phyloP scores from a whole-genome alignment of 2,888 invertebrate species.

The Andrena camellia region DNA sequence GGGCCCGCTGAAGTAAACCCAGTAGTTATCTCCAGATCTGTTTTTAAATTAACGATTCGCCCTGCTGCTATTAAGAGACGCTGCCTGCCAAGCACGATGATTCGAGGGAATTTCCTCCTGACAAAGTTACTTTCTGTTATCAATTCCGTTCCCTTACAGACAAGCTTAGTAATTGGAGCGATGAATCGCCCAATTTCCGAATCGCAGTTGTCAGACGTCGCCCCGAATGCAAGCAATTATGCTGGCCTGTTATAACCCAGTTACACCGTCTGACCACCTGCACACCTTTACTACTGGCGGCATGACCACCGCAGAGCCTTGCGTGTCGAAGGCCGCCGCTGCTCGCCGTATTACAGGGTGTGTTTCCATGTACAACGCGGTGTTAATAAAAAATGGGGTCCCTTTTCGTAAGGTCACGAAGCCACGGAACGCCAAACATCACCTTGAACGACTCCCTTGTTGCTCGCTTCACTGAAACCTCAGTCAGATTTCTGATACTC shows the following conservation, averaged over 20 bases:
- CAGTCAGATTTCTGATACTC: too few relatives aligned
- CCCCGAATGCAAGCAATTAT: conserved; percentile 34
- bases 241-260: conserved; percentile 46
- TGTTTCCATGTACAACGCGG: conserved; percentile 25
- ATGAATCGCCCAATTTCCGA: conserved; percentile 25
- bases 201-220: conserved; percentile 42
- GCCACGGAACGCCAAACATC: background rate
- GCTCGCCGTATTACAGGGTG: conserved; percentile 17
- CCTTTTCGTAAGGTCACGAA: conserved; percentile 10
- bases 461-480: background rate
- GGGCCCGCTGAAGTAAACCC: too few relatives aligned
- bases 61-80: background rate
- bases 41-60: too few relatives aligned
- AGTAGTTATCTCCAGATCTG: too few relatives aligned
- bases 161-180: background rate
- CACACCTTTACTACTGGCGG: conserved; percentile 56
- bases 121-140: background rate
- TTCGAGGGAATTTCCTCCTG: too few relatives aligned
- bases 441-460: conserved; percentile 1
- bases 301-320: conserved; percentile 63
- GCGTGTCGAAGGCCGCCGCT: conserved; percentile 67
- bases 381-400: conserved; percentile 34
- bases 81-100: background rate
- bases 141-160: too few relatives aligned
- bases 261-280: conserved; percentile 62